Evolutionary conservation across 2,888 invertebrate species (phyloP).

Genomic region (Yponomeuta cagnagella): DNA sequence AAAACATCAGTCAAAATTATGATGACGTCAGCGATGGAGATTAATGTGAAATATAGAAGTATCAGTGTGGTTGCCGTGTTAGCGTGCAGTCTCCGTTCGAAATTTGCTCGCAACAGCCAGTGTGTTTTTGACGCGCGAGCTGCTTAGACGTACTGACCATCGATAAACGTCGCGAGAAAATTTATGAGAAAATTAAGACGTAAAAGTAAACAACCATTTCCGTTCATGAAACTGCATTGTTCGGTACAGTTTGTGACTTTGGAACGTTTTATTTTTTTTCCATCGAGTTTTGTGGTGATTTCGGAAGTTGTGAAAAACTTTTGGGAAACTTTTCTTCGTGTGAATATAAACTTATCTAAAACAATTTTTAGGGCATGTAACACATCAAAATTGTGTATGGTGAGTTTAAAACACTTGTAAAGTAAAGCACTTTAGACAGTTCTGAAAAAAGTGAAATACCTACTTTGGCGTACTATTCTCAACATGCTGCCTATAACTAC

Average conservation of each 20-base stretch:
- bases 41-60: background rate
- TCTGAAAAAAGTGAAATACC: background rate
- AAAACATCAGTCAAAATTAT: background rate
- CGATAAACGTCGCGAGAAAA: background rate
- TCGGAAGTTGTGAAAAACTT: background rate
- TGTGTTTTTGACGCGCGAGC: slow-evolving; percentile 1
- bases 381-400: no score
- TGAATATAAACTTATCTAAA: no score
- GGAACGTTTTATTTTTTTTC: background rate
- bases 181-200: background rate
- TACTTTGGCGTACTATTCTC: background rate
- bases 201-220: background rate
- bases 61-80: background rate
- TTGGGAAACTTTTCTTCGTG: background rate
- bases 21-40: background rate
- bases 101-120: background rate
- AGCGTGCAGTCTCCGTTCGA: background rate
- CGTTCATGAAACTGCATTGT: background rate
- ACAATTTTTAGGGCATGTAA: no score
- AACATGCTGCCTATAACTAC: background rate
- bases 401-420: background rate
- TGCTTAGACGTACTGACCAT: background rate
- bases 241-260: background rate
- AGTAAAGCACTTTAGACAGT: background rate
- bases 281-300: background rate